Evolutionary conservation across 1,140 invertebrate genomes (phyloP), one percentile per base, ranked within the genome.

Genomic region (Saxidomus purpurata): DNA sequence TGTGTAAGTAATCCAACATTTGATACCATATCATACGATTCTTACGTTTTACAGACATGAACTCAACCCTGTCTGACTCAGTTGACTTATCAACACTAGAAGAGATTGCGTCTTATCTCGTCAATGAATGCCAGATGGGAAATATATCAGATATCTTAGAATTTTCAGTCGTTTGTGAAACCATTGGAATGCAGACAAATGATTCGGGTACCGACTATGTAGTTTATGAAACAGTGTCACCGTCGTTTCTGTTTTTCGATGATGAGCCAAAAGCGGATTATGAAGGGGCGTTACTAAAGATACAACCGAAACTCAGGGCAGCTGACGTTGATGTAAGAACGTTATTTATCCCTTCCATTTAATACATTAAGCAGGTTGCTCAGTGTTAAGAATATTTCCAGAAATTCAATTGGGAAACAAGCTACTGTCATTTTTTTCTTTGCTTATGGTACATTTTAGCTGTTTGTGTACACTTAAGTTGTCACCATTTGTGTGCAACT

Each of bases 41-140:
- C n/a, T n/a, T n/a, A n/a, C n/a, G n/a, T n/a, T 28, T 85, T 86
- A 22, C 69, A 81, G 83, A 47, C 25, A 19, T 34, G 15, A 77
- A 69, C 59, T 22, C 13, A 11, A 86, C 74, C 43, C 22, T 52
- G 19, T 22, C 25, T 4, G 47, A 84, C n/a, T 4, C 36, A 17
- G 61, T 87, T 9, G 55, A 59, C 15, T 59, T 40, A 9, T 22
- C 59, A 0, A 17, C 25, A 15, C 74, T 87, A 19, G 19, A 47
- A 1, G 40, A n/a, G 52, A n/a, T 87, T 38, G 55, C 55, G n/a
- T 61, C 85, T 38, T n/a, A 40, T 0, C 55, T 87, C 19, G 85
- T 87, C 25, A 87, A 87, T 49, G 85, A 87, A 47, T 87, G 85
- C 61, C 85, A 87, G 36, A 11, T 61, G 3, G 85, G 85, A 11